Evolutionary conservation across 1,140 invertebrate genomes (phyloP).

Genomic region (Drosophila parvula): DNA sequence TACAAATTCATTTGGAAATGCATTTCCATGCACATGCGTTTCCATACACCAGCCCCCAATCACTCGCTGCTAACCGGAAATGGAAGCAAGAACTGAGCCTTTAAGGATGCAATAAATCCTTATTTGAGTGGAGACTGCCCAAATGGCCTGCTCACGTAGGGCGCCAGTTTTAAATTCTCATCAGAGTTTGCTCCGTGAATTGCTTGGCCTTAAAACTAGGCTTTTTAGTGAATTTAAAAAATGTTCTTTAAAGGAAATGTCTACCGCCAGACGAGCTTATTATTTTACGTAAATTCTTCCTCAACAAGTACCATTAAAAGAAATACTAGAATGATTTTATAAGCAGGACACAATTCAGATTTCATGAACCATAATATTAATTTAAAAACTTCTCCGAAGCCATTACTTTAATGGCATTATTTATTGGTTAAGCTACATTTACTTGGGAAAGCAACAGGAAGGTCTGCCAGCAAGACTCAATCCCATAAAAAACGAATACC

Average conservation of each 20-base stretch:
- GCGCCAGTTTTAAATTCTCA: background rate
- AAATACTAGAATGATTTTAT: too few species aligned
- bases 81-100: slow-evolving; percentile 15
- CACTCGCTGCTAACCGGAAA: slow-evolving; percentile 11
- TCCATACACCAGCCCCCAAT: background rate
- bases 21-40: slow-evolving; percentile 38
- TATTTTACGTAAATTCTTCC: too few species aligned
- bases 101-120: slow-evolving; percentile 16
- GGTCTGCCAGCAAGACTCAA: background rate
- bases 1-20: slow-evolving; percentile 47
- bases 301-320: too few species aligned
- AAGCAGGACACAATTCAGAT: too few species aligned
- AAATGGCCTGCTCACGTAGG: background rate
- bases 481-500: slow-evolving; percentile 3
- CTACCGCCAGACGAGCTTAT: background rate
- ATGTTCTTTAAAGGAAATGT: background rate
- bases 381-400: background rate
- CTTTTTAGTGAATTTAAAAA: background rate
- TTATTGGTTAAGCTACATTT: slow-evolving; percentile 15
- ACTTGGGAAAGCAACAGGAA: slow-evolving; percentile 4
- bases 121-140: slow-evolving; percentile 9
- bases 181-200: background rate
- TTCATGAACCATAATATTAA: slow-evolving; percentile 1
- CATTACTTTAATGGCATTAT: slow-evolving; percentile 8
- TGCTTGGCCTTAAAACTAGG: background rate